Evolutionary conservation across 2,797 vertebrate genomes (phyloP).

Genomic region (Cynopterus sphinx): DNA sequence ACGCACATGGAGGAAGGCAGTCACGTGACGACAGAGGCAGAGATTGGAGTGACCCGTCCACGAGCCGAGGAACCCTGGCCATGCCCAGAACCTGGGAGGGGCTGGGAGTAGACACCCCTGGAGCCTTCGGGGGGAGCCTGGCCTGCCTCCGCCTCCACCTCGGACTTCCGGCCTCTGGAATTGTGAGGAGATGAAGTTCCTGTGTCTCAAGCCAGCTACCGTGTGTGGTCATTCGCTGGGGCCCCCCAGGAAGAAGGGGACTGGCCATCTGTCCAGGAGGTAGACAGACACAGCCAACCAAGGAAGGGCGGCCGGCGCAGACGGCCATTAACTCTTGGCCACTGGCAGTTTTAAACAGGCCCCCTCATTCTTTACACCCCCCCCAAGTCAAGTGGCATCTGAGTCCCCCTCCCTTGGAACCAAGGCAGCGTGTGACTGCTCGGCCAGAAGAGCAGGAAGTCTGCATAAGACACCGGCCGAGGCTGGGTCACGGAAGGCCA

Average conservation of each 20-base stretch:
- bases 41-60: accelerated
- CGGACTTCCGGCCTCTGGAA: not conserved
- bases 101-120: not conserved
- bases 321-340: too few species aligned
- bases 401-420: not conserved
- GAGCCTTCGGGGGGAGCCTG: not conserved
- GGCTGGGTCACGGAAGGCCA: not conserved
- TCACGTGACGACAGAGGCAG: not conserved
- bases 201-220: not conserved
- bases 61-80: accelerated
- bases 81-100: not conserved
- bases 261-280: not conserved
- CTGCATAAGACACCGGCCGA: accelerated
- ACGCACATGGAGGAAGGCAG: not conserved
- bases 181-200: not conserved
- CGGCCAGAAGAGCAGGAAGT: not conserved
- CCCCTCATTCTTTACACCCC: not conserved
- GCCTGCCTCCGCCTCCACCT: not conserved
- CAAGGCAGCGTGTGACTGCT: not conserved
- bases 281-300: not conserved
- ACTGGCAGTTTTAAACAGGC: not conserved
- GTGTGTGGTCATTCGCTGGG: not conserved
- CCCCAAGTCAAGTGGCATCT: too few species aligned
- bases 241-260: not conserved
- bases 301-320: not conserved